A percentile compares a stretch with the other conserved stretches of the same genome.
Evolutionary conservation across 2,113 vertebrate genomes (phyloP).

Genomic region (Maylandia zebra): DNA sequence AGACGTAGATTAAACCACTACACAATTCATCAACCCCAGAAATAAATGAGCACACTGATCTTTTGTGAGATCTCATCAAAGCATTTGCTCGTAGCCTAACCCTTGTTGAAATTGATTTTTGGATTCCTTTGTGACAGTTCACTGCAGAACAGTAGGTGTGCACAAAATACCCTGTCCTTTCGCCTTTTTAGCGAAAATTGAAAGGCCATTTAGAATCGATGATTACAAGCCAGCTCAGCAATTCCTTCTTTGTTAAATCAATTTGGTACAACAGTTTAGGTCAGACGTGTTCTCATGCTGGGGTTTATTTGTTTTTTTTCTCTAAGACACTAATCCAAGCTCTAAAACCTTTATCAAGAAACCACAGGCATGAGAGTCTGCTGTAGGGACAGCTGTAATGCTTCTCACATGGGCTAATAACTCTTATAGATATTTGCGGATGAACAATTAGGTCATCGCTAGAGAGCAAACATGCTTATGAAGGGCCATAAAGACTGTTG

Average conservation of each 20-base stretch:
- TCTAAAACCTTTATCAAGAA: slow-evolving; percentile 1
- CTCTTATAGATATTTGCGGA: slow-evolving; percentile 21
- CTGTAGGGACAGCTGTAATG: slow-evolving; percentile 4
- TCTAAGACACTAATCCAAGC: not conserved
- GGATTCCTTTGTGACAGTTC: not conserved
- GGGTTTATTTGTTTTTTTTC: not conserved
- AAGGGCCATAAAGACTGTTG: not conserved
- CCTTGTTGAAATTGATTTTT: not conserved
- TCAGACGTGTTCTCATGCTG: not conserved
- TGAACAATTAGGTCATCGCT: slow-evolving; percentile 33
- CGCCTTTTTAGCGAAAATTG: not conserved
- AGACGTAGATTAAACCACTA: not conserved
- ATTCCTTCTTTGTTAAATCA: slow-evolving; percentile 10
- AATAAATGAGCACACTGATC: not conserved
- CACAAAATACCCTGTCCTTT: not conserved
- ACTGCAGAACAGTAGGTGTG: not conserved
- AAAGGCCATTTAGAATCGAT: slow-evolving; percentile 5
- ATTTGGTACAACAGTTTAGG: not conserved
- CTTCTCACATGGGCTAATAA: slow-evolving; percentile 37
- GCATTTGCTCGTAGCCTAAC: not conserved
- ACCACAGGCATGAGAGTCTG: not conserved
- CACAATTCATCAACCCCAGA: not conserved
- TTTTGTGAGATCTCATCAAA: not conserved
- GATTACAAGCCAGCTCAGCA: not conserved
- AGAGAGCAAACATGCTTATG: not conserved